Conservation (phyloP, 2,888 invertebrate genomes). For the Aleiodes leptofemur region DNA sequence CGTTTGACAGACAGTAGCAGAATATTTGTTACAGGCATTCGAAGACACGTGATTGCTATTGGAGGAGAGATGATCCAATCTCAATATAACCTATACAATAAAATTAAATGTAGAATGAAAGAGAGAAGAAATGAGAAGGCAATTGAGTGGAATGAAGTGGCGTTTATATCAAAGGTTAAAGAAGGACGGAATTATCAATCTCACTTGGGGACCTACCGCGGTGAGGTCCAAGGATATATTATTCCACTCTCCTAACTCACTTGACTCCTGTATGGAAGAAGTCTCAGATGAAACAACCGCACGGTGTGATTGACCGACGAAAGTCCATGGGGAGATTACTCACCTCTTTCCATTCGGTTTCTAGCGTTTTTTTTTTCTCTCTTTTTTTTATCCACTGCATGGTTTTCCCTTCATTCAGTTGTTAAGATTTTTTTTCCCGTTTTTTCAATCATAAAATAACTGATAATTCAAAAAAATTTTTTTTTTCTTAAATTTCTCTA, state of each 20-base stretch:
- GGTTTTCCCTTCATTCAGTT: constrained; percentile 22
- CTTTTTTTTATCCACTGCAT: background rate
- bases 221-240: constrained; percentile 36
- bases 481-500: background rate
- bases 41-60: background rate
- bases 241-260: constrained; percentile 27
- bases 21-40: background rate
- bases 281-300: constrained; percentile 18
- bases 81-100: background rate
- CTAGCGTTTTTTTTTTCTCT: background rate
- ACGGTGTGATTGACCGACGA: constrained; percentile 35
- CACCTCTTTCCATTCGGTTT: constrained; percentile 7
- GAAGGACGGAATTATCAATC: constrained; percentile 37
- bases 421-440: background rate
- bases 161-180: constrained; percentile 28
- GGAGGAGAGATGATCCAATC: background rate
- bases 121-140: constrained; percentile 19
- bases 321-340: constrained; percentile 26
- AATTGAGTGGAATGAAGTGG: constrained; percentile 43
- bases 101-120: background rate
- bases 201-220: constrained; percentile 43
- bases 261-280: constrained; percentile 24
- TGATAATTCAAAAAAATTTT: no score
- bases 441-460: constrained; percentile 2
- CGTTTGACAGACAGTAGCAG: constrained; percentile 33